Evolutionary conservation across 2,797 vertebrate species (phyloP), one percentile per base, ranked within the genome.

Genomic region (Ambastaia sidthimunki): DNA sequence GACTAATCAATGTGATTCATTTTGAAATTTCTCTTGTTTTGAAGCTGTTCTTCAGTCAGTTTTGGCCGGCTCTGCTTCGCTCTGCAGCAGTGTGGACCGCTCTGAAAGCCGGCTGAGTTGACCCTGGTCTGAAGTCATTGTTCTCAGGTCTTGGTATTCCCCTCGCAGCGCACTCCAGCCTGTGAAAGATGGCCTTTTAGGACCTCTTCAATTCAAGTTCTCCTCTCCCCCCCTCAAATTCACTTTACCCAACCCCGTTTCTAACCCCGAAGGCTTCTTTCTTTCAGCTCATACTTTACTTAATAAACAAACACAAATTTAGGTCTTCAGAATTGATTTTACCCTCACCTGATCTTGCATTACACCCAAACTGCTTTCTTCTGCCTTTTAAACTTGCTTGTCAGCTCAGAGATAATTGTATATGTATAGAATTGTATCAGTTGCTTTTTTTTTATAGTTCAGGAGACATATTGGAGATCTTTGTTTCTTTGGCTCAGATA

Each of bases 61-160:
- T 37, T 80, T 84, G 86, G 81, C 23, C 70, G 66, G 60, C 70
- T 81, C 68, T 55, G 60, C 50, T 70, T 41, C 60, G 71, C 84
- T 88, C 87, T 89, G 88, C 88, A 88, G 87, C 81, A 88, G 88
- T 89, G 86, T 87, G 87, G 90, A 85, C 89, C 89, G 59, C 76
- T 75, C 65, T 88, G 90, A 93, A 92, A 91, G 89, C 87, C 90
- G 89, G 89, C 91, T 80, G 85, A 86, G 87, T 85, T 91, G 91
- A 92, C 91, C 92, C 87, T 86, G 91, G 89, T 91, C 91, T 89
- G 89, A 86, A 89, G 84, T 86, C 88, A 92, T 93, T 94, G 93
- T 94, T 89, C 82, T 57, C 72, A 25, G 78, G 91, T 91, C 91
- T 95, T 94, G 93, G 92, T 95, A 95, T 95, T 94, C 93, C 91